A percentile compares a stretch with the other conserved stretches of the same genome.
Evolutionary conservation across 2,797 vertebrate species (phyloP).

Genomic region (Paramormyrops hopkinsi): DNA sequence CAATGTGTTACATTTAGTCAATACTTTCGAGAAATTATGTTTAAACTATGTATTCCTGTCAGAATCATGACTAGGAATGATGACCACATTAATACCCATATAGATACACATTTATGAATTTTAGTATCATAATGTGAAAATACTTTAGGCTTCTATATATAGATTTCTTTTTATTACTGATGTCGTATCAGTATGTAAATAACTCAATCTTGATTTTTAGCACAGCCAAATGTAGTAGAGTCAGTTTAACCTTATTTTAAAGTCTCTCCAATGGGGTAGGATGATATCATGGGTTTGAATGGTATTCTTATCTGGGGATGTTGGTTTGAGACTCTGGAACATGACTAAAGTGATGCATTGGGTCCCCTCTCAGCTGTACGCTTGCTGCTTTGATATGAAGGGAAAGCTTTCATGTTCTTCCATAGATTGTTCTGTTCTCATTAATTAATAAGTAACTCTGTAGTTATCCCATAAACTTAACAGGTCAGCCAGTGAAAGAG

Average conservation of each 20-base stretch:
- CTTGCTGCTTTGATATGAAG: not conserved
- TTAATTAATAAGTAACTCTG: not conserved
- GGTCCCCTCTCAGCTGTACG: not conserved
- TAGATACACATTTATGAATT: not conserved
- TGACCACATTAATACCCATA: not conserved
- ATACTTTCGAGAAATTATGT: not conserved
- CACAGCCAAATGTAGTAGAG: not conserved
- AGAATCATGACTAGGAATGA: not conserved
- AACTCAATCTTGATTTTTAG: not conserved
- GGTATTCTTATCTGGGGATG: not conserved
- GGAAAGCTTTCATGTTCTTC: not conserved
- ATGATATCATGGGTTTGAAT: not conserved
- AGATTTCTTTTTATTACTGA: not conserved
- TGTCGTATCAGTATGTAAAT: not conserved
- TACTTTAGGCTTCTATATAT: not conserved
- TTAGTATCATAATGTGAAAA: not conserved
- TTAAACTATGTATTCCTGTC: not conserved
- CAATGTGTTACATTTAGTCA: not conserved
- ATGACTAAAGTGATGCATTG: not conserved
- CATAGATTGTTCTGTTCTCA: not conserved
- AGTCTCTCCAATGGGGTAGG: not conserved
- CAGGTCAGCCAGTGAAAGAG: not conserved
- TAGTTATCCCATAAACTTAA: not conserved
- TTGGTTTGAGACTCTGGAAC: not conserved
- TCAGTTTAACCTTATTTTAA: not conserved